Evolutionary conservation across 2,888 invertebrate genomes (phyloP), one percentile per base, ranked within the genome.

Genomic region (Ophonus ardosiacus): DNA sequence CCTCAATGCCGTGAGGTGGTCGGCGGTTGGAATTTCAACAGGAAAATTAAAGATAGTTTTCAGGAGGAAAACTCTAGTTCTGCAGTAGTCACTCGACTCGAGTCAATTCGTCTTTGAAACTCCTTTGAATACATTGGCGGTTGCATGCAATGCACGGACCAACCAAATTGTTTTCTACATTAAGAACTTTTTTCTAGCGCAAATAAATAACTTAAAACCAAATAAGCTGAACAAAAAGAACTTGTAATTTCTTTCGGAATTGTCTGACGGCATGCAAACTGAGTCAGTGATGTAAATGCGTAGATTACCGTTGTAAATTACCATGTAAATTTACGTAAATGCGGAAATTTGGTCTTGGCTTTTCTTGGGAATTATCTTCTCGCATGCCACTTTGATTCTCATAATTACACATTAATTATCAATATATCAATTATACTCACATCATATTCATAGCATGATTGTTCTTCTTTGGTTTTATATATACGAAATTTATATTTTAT

Each of bases 161-260:
- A 65, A 68, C 81, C 65, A 81, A 81, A 81, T 81, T 81, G 81
- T 81, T 81, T 81, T 81, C 81, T 56, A 81, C 65, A 81, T 81
- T 81, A 81, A 81, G 68, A 81, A 81, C 68, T 81, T 81, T 81
- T 81, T 68, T 81, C 65, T 65, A 81, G 65, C 81, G 24, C 81
- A 81, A 81, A 81, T 81, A 81, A 81, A 81, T 81, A 81, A 81
- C 81, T 81, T 81, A 81, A 81, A 78, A 81, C 51, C 81, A 63
- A 81, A 81, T 81, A 65, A 81, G 56, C 81, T 81, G 65, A 81
- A 81, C 61, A 81, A 81, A 68, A 51, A 81, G 68, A 81, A 65
- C 56, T 81, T 81, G 81, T 81, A 63, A 81, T 81, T 81, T 81
- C 81, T 81, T 81, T 81, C 61, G n/a, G 81, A 81, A 81, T 81